Evolutionary conservation across 30 jellyfish, hydroid and myxozoan species (phyloP).

Genomic region (Phacellophora camtschatica): DNA sequence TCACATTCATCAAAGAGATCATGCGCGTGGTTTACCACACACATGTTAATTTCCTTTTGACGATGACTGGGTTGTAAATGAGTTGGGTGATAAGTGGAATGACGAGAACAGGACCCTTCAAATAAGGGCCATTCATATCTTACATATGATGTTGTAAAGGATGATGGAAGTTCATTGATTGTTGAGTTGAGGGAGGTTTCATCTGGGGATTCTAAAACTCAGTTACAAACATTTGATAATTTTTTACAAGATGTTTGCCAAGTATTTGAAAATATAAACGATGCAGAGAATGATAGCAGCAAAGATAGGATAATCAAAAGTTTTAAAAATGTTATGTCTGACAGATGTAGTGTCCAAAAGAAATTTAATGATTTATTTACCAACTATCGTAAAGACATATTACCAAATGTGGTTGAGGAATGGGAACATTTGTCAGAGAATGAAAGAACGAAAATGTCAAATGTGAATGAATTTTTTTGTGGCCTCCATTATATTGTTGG

Average conservation of each 20-base stretch:
- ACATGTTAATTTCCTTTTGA: too few relatives aligned
- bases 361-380: slow-evolving; percentile 14
- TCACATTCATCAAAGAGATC: too few relatives aligned
- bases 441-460: neutral
- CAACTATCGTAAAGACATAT: neutral
- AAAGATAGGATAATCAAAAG: neutral
- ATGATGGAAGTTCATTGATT: slow-evolving; percentile 6
- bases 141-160: slow-evolving; percentile 13
- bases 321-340: too few relatives aligned
- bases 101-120: too few relatives aligned
- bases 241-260: slow-evolving; percentile 8
- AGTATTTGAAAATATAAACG: neutral
- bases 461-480: slow-evolving; percentile 24
- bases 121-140: neutral
- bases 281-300: neutral
- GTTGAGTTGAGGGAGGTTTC: slow-evolving; percentile 2
- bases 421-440: slow-evolving; percentile 17
- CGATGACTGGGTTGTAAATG: too few relatives aligned
- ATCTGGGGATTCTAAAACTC: slow-evolving; percentile 34
- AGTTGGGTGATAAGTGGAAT: too few relatives aligned
- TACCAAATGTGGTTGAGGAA: slow-evolving; percentile 16
- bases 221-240: neutral
- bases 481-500: slow-evolving; percentile 61
- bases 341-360: slow-evolving; percentile 44
- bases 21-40: too few relatives aligned